Conservation (phyloP, 1,140 invertebrate genomes). For the Colletes gigas region DNA sequence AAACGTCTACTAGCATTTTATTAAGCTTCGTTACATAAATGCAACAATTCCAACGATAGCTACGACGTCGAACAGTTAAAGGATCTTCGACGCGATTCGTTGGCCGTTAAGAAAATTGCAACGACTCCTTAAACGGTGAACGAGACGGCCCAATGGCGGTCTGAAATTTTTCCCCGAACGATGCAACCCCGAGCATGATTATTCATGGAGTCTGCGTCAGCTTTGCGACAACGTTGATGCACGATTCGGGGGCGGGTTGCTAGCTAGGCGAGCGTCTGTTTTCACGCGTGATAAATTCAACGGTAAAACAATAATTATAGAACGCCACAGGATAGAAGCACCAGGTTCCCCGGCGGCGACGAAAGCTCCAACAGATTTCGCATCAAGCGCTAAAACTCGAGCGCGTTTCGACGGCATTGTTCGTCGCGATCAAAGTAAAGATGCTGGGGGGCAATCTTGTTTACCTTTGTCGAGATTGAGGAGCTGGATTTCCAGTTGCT, state of each 20-base stretch:
- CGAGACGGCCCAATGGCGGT: neutral
- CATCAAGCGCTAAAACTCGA: constrained; percentile 47
- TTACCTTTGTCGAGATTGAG: neutral
- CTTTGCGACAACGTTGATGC: too few relatives aligned
- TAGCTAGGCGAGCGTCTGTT: neutral
- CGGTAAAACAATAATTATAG: constrained; percentile 40
- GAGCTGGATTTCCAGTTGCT: neutral
- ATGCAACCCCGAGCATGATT: neutral
- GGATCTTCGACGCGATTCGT: too few relatives aligned
- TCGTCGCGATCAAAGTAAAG: constrained; percentile 38
- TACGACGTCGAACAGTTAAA: too few relatives aligned
- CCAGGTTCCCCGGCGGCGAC: neutral
- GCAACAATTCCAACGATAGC: too few relatives aligned
- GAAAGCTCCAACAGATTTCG: constrained; percentile 29
- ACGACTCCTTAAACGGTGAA: neutral
- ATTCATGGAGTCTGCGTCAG: neutral
- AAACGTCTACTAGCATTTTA: too few relatives aligned
- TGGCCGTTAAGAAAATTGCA: neutral
- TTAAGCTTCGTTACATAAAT: too few relatives aligned
- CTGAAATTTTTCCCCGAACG: neutral
- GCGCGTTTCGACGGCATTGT: neutral
- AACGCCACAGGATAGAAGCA: constrained; percentile 34
- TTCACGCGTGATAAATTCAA: constrained; percentile 30
- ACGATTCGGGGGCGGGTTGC: too few relatives aligned
- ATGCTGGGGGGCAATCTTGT: constrained; percentile 7